Evolutionary conservation across 2,113 vertebrate genomes (phyloP), one percentile per base, ranked within the genome.

Genomic region (Macrotus californicus): DNA sequence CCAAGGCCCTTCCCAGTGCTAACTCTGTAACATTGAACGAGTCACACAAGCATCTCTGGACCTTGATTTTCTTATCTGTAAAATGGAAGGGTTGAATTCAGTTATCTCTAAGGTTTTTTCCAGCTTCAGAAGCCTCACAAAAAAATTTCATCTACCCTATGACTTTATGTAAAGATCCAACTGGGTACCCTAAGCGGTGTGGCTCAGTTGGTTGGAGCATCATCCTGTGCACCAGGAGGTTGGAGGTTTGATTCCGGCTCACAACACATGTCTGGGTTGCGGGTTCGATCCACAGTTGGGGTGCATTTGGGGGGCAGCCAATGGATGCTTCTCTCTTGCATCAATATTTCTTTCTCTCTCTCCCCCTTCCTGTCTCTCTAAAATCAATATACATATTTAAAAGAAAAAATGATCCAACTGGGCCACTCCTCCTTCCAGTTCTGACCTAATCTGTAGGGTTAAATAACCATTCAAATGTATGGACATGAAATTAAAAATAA

Each of bases 21-120:
- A 69, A 82, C 59, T 94, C 67, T 89, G 36, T 88, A 59, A 56
- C 59, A 94, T 29, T 89, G 67, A 94, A 43, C 46, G 89, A 94
- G 75, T 86, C 59, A 73, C 43, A 75, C 1, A 59, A 54, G 39
- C 48, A 8, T 94, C 80, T 95, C 92, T 96, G 95, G 81, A 94
- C 92, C 96, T 96, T 96, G 87, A 56, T 90, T 96, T 93, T 82
- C 77, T 96, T 95, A 96, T 92, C 91, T 94, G 48, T 64, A 76
- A 94, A 94, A 92, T 72, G 48, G 52, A n/a, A 59, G 36, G 76
- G 11, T 72, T 94, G 94, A 77, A 87, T 77, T 87, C 12, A 6
- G 14, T 87, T 94, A 92, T 85, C 85, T 67, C 18, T 92, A 72
- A 93, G 59, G 22, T 85, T 80, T 69, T 64, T 81, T 87, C 12